phyloP scores from a whole-genome alignment of 2,888 invertebrate species.

The Drosophila kuntzei region DNA sequence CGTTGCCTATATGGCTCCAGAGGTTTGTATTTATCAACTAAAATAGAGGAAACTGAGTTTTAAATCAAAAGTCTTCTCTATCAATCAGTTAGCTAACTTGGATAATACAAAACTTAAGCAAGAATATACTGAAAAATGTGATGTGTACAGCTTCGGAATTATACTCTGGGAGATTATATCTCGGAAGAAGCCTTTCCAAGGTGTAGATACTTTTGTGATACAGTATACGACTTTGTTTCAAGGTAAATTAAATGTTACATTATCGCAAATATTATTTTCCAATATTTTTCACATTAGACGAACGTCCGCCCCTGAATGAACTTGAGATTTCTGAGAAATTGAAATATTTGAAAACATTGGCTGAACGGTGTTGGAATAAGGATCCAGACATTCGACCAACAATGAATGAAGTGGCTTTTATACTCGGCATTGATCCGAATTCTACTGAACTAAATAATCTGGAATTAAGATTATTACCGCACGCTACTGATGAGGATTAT shows the following conservation, averaged over 20 bases:
- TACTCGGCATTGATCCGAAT: neutral
- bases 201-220: neutral
- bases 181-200: neutral
- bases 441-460: neutral
- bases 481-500: neutral
- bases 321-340: neutral
- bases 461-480: neutral
- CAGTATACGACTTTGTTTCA: neutral
- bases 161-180: slow-evolving; percentile 15
- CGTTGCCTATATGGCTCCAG: neutral
- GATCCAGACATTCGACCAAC: neutral
- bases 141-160: slow-evolving; percentile 16
- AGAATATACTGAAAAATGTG: slow-evolving; percentile 8
- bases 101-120: neutral
- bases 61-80: neutral
- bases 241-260: neutral
- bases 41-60: neutral
- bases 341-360: neutral
- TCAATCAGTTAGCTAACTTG: neutral
- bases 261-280: neutral
- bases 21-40: neutral
- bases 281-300: neutral
- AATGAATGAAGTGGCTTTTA: neutral
- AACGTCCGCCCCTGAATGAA: neutral
- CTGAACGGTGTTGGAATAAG: neutral